These are phyloP conservation scores for Notolabrus celidotus DNA, from an alignment of 2,797 vertebrate genomes.

Conservation along the genomic window DNA sequence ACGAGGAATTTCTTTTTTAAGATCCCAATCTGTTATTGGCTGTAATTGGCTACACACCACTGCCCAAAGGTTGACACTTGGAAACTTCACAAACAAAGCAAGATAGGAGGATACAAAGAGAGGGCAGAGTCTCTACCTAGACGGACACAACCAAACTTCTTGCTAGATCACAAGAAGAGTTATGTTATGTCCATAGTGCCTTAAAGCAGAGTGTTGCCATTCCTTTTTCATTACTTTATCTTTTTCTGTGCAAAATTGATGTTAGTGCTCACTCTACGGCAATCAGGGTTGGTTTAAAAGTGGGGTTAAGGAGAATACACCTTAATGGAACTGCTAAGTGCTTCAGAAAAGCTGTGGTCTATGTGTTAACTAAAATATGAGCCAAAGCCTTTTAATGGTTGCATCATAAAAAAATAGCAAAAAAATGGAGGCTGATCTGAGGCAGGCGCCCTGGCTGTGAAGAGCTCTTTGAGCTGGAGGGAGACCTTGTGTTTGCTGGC, in stretches of 20 bases:
- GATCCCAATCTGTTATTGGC: background rate
- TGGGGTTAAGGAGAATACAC: background rate
- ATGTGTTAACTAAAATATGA: constrained; percentile 29
- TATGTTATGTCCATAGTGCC: too few species aligned
- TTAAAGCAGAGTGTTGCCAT: background rate
- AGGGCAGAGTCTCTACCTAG: background rate
- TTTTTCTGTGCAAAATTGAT: background rate
- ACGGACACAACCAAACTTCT: background rate
- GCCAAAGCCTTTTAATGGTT: constrained; percentile 46
- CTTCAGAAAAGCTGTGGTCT: constrained; percentile 13
- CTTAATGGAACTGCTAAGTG: constrained; percentile 21
- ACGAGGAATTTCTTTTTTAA: background rate
- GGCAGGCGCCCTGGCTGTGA: constrained; percentile 24
- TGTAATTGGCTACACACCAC: background rate
- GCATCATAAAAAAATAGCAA: constrained; percentile 29
- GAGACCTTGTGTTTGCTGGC: constrained; percentile 30
- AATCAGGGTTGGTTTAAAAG: constrained; percentile 17
- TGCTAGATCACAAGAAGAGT: background rate
- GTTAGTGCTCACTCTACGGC: background rate
- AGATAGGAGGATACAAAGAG: background rate
- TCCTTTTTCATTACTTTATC: constrained; percentile 8
- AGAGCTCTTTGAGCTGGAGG: constrained; percentile 23
- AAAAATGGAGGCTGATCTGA: constrained; percentile 22
- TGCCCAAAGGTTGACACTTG: background rate
- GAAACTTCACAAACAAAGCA: background rate